Evolutionary conservation across 2,797 vertebrate species (phyloP).

Genomic region (Tadarida brasiliensis): DNA sequence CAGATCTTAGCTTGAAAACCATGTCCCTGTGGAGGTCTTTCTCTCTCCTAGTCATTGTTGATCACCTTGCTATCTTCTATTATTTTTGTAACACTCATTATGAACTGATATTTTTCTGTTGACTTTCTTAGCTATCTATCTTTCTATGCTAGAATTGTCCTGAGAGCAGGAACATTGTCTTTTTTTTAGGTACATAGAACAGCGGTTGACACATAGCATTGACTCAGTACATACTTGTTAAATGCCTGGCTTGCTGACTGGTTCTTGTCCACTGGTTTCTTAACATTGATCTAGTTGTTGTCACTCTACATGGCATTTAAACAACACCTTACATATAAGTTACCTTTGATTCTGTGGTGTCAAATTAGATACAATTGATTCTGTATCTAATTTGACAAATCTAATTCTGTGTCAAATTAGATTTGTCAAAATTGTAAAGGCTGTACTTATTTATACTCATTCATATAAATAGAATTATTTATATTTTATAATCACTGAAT

Average conservation of each 20-base stretch:
- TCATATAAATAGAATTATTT: not conserved
- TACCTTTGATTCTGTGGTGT: not conserved
- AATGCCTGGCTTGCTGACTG: not conserved
- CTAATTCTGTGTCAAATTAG: not conserved
- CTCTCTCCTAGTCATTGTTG: not conserved
- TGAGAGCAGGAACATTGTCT: not conserved
- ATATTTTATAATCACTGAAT: not conserved
- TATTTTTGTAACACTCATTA: not conserved
- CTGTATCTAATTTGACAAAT: too few relatives aligned
- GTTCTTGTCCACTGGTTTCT: not conserved
- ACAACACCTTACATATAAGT: not conserved
- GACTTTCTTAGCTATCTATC: not conserved
- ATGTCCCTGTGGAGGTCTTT: not conserved
- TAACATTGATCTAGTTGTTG: not conserved
- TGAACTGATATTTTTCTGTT: not conserved
- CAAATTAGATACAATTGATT: not conserved
- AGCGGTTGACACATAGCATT: not conserved
- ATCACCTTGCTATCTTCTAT: not conserved
- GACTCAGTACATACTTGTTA: not conserved
- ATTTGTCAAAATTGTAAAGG: conserved; percentile 28
- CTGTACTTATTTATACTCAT: not conserved
- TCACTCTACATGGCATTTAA: not conserved
- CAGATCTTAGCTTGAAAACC: not conserved
- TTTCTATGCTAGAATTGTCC: not conserved
- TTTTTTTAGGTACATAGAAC: not conserved